phyloP scores from a whole-genome alignment of 2,113 vertebrate species.

The Pomatostomus ruficeps region DNA sequence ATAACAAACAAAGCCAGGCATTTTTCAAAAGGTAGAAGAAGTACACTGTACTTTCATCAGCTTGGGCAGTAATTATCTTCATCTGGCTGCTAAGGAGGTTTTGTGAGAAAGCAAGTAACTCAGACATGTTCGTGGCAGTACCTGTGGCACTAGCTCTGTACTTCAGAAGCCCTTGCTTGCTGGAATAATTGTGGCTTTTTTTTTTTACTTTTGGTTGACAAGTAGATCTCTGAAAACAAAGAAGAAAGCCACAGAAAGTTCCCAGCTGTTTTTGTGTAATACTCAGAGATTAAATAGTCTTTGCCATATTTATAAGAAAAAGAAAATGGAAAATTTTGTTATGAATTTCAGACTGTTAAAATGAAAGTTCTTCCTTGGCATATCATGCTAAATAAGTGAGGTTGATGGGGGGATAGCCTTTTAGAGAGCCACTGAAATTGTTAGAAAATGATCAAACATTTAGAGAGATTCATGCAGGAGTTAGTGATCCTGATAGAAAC shows the following conservation, averaged over 20 bases:
- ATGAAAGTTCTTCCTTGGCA: neutral
- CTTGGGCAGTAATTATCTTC: neutral
- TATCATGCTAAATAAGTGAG: neutral
- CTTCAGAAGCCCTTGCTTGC: neutral
- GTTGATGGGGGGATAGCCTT: neutral
- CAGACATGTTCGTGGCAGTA: fast-evolving
- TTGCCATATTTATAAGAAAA: neutral
- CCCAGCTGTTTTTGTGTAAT: neutral
- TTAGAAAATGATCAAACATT: neutral
- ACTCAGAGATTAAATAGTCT: neutral
- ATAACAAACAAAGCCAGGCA: neutral
- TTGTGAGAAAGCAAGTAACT: neutral
- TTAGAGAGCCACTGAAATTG: neutral
- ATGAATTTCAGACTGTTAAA: neutral
- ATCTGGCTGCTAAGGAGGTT: neutral
- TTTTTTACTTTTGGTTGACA: neutral
- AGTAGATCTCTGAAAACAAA: neutral
- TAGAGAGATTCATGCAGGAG: neutral
- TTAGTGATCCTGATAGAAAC: neutral
- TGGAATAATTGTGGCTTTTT: neutral
- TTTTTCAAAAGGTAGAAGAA: neutral
- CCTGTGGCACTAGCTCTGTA: neutral
- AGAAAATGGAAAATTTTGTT: neutral
- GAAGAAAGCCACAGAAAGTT: neutral
- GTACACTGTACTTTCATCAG: neutral